phyloP scores from a whole-genome alignment of 2,113 vertebrate species.

The Myodes glareolus region DNA sequence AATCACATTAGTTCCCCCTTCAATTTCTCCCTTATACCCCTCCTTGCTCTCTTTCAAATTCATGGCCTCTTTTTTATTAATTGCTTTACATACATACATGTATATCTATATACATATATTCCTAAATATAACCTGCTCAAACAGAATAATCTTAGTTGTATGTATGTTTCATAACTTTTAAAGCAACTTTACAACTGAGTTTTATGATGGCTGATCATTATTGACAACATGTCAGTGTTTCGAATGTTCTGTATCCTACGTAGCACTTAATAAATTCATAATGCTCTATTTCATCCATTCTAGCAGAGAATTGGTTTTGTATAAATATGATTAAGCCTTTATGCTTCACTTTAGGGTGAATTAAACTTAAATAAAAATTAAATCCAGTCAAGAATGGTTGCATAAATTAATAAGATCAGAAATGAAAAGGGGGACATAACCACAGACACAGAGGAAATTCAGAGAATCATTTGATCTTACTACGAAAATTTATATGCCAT shows the following conservation, averaged over 20 bases:
- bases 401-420: no score
- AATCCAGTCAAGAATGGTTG: neutral
- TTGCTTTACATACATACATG: neutral
- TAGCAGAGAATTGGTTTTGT: neutral
- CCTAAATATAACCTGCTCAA: neutral
- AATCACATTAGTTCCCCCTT: neutral
- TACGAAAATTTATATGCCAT: no score
- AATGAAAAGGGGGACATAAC: no score
- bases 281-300: neutral
- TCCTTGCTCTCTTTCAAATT: neutral
- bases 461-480: no score
- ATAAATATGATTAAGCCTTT: neutral
- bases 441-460: no score
- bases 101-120: neutral
- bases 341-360: neutral
- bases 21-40: accelerated
- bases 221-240: neutral
- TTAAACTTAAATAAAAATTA: neutral
- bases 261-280: neutral
- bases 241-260: neutral
- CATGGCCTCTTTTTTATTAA: neutral
- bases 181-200: neutral
- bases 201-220: neutral
- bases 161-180: neutral
- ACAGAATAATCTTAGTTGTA: neutral